Conservation (phyloP, 64 coral and sea anemone species). For the Stichodactyla helianthus region DNA sequence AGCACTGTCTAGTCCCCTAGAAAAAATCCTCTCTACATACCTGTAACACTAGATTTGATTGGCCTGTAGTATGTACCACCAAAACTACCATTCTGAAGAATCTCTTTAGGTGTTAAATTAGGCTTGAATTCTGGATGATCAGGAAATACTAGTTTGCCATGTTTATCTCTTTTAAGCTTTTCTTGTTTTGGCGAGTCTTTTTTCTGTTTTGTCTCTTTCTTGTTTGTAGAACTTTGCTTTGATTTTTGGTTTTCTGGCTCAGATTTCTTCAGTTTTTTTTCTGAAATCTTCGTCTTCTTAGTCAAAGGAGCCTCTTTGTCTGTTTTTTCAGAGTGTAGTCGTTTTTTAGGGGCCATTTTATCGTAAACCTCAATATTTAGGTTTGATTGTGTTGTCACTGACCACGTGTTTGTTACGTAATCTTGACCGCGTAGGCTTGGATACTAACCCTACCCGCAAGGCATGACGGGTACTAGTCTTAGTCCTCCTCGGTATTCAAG, state of each 20-base stretch:
- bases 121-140: slow-evolving; percentile 86
- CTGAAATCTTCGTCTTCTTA: slow-evolving; percentile 1
- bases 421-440: neutral
- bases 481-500: slow-evolving; percentile 2
- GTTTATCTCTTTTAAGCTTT: slow-evolving; percentile 53
- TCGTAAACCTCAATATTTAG: neutral
- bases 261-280: neutral
- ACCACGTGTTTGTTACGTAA: slow-evolving; percentile 1
- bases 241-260: neutral
- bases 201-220: neutral
- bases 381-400: neutral
- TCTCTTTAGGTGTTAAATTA: slow-evolving; percentile 81
- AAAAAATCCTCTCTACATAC: neutral
- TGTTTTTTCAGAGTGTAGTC: neutral
- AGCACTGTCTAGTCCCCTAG: neutral
- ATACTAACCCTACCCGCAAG: neutral
- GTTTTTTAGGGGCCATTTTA: neutral
- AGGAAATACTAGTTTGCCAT: slow-evolving; percentile 67
- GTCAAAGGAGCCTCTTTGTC: neutral
- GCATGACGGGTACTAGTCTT: slow-evolving; percentile 6
- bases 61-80: slow-evolving; percentile 83
- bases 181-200: neutral
- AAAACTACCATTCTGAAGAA: slow-evolving; percentile 75
- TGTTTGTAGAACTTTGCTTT: neutral
- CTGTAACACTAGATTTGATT: slow-evolving; percentile 68